Conservation (phyloP, 1,140 invertebrate genomes). For the Microplitis mediator region DNA sequence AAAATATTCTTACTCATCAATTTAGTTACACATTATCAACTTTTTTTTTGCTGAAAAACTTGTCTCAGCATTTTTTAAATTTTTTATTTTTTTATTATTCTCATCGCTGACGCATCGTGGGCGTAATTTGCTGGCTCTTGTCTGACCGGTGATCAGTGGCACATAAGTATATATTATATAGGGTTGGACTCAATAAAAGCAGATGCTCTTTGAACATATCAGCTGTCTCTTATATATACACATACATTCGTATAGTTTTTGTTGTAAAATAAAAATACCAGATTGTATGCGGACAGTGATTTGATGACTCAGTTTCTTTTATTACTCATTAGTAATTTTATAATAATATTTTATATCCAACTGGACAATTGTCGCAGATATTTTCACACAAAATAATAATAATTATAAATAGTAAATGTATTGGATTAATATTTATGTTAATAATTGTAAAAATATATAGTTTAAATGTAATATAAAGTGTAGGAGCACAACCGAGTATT, state of each 20-base stretch:
- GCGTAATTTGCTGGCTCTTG: conserved; percentile 29
- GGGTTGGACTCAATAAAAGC: conserved; percentile 33
- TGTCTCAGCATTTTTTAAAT: not conserved
- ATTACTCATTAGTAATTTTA: not conserved
- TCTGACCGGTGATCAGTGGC: conserved; percentile 10
- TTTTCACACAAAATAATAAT: not conserved
- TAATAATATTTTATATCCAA: not conserved
- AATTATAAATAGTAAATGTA: not conserved
- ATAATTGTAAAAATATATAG: not conserved
- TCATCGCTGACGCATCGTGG: conserved; percentile 26
- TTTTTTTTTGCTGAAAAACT: not conserved
- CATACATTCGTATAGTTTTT: conserved; percentile 27
- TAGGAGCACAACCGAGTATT: conserved; percentile 43
- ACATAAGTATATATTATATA: conserved; percentile 1
- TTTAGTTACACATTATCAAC: not conserved
- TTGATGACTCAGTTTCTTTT: conserved; percentile 34
- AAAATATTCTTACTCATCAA: no score
- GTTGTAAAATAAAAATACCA: no score
- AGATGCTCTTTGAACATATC: conserved; percentile 52
- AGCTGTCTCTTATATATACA: conserved; percentile 44
- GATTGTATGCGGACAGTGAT: conserved; percentile 39
- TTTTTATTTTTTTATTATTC: conserved; percentile 17
- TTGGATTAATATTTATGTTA: not conserved
- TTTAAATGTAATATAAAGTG: conserved; percentile 37
- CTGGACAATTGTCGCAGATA: not conserved